These are phyloP conservation scores for Nebria brevicollis DNA, from an alignment of 2,888 invertebrate species.

Conservation along the genomic window DNA sequence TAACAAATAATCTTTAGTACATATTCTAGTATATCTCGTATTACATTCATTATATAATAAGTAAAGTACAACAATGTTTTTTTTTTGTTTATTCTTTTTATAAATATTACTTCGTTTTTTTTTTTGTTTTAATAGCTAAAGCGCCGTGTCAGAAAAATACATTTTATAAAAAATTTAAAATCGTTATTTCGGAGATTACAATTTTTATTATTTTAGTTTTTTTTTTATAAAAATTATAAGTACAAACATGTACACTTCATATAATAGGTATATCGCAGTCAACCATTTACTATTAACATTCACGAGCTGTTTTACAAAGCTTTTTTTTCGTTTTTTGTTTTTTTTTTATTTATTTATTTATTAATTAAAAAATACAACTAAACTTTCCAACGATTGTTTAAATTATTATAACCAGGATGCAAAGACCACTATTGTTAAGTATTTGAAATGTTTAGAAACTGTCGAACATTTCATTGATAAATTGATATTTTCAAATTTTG, in stretches of 20 bases:
- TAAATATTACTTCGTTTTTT: slow-evolving; percentile 15
- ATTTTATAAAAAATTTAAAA: slow-evolving; percentile 52
- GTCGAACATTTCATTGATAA: too few species aligned
- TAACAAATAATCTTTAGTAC: slow-evolving; percentile 4
- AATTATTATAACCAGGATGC: background rate
- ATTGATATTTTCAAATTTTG: too few species aligned
- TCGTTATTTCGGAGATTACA: slow-evolving; percentile 68
- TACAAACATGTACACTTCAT: slow-evolving; percentile 20
- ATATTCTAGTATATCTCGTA: slow-evolving; percentile 20
- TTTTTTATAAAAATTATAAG: slow-evolving; percentile 58
- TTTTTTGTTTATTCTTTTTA: background rate
- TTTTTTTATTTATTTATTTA: background rate
- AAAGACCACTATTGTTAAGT: background rate
- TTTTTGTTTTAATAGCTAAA: slow-evolving; percentile 35
- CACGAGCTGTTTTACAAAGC: slow-evolving; percentile 16
- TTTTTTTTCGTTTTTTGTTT: background rate
- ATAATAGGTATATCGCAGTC: slow-evolving; percentile 17
- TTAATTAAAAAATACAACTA: background rate
- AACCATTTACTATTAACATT: slow-evolving; percentile 18
- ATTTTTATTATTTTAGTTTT: slow-evolving; percentile 69
- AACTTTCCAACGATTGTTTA: background rate
- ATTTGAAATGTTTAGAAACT: background rate
- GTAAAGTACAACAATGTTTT: slow-evolving; percentile 45
- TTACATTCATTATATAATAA: slow-evolving; percentile 31
- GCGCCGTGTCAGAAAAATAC: slow-evolving; percentile 24